These are phyloP conservation scores for Sarcophaga peregrina DNA, from an alignment of 1,140 invertebrate genomes.

Conservation along the genomic window DNA sequence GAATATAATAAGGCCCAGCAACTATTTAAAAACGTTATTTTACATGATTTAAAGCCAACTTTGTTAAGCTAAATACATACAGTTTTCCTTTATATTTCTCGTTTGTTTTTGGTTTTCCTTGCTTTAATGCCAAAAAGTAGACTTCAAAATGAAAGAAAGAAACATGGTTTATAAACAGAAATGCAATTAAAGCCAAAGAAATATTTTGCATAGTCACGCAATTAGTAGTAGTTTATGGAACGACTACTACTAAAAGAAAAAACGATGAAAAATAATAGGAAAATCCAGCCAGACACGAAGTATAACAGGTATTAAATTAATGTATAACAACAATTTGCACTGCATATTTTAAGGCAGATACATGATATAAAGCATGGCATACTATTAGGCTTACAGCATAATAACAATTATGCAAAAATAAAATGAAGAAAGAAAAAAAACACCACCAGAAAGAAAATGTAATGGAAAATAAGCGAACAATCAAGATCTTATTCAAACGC, in stretches of 20 bases:
- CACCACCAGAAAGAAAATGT: neutral
- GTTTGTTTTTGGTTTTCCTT: too few relatives aligned
- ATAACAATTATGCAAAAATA: neutral
- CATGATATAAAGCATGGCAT: neutral
- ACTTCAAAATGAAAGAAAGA: too few relatives aligned
- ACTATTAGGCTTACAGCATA: slow-evolving; percentile 17
- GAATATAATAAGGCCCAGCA: too few relatives aligned
- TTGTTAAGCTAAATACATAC: too few relatives aligned
- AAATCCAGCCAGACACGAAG: neutral
- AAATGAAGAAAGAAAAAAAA: neutral
- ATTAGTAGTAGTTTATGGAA: slow-evolving; percentile 22
- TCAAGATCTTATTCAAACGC: slow-evolving; percentile 11
- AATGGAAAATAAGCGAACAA: neutral
- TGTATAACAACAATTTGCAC: slow-evolving; percentile 18
- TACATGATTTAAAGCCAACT: too few relatives aligned
- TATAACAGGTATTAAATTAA: neutral
- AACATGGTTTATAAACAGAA: slow-evolving; percentile 26
- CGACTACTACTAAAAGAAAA: neutral
- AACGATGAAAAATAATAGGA: neutral
- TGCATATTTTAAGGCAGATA: slow-evolving; percentile 13
- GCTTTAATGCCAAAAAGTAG: too few relatives aligned
- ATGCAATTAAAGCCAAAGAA: slow-evolving; percentile 40
- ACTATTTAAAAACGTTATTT: too few relatives aligned
- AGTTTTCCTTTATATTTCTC: too few relatives aligned
- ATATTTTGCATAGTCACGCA: slow-evolving; percentile 42